A percentile compares a stretch with the other conserved stretches of the same genome.
Evolutionary conservation across 2,888 invertebrate species (phyloP).

Genomic region (Gasteruption jaculator): DNA sequence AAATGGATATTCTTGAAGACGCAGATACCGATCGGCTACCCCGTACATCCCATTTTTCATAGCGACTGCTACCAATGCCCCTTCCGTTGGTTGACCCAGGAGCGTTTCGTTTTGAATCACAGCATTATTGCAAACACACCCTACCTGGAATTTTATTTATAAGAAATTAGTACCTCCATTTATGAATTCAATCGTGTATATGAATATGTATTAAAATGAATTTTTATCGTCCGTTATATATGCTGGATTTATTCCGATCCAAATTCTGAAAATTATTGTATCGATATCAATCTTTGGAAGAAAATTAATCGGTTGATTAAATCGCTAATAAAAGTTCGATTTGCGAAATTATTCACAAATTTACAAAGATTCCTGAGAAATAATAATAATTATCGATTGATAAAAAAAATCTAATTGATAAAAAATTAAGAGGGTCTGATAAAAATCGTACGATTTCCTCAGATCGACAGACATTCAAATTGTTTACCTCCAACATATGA

Average conservation of each 20-base stretch:
- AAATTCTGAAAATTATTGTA: too few species aligned
- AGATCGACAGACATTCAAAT: neutral
- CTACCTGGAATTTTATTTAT: conserved; percentile 55
- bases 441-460: too few species aligned
- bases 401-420: neutral
- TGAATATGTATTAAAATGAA: too few species aligned
- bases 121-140: conserved; percentile 94
- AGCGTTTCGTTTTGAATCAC: conserved; percentile 78
- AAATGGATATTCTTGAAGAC: conserved; percentile 94
- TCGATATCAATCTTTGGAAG: too few species aligned
- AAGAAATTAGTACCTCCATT: neutral
- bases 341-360: too few species aligned
- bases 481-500: conserved; percentile 73
- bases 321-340: too few species aligned
- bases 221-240: neutral
- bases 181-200: too few species aligned
- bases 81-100: conserved; percentile 96
- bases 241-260: too few species aligned
- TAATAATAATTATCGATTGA: neutral
- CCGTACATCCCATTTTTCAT: conserved; percentile 90
- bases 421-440: neutral
- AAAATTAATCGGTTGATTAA: too few species aligned
- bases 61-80: conserved; percentile 87
- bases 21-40: conserved; percentile 71
- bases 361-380: too few species aligned